Conservation (phyloP, 2,113 vertebrate genomes). For the Dicrurus megarhynchus region DNA sequence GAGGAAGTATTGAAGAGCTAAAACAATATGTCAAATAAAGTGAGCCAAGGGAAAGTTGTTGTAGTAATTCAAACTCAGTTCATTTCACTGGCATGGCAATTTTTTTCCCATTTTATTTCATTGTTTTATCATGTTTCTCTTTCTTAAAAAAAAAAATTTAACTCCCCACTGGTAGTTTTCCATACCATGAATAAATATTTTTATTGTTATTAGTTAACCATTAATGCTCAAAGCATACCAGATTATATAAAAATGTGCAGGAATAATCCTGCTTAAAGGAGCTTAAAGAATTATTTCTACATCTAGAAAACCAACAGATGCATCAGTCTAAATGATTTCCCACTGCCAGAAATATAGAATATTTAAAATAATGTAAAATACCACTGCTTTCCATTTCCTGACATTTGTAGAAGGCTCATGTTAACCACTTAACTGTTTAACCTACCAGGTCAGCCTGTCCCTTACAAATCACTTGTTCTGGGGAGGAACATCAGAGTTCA, state of each 20-base stretch:
- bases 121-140: not conserved
- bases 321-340: not conserved
- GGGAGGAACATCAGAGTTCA: not conserved
- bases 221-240: not conserved
- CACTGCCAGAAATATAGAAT: not conserved
- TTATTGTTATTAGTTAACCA: not conserved
- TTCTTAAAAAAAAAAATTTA: not conserved
- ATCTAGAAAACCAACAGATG: not conserved
- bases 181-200: not conserved
- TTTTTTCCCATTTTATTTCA: not conserved
- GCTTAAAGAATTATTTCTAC: not conserved
- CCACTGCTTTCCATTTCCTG: not conserved
- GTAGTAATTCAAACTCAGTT: not conserved
- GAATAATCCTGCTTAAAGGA: slow-evolving; percentile 17
- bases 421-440: not conserved
- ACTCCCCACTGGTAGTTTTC: not conserved
- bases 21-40: not conserved
- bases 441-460: not conserved
- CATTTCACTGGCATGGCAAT: not conserved
- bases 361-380: not conserved
- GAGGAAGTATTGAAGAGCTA: not conserved
- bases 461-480: not conserved
- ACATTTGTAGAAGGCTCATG: not conserved
- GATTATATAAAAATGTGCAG: not conserved
- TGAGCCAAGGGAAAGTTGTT: not conserved